These are phyloP conservation scores for Parapsyche elsis DNA, from an alignment of 1,140 invertebrate genomes.

Conservation along the genomic window DNA sequence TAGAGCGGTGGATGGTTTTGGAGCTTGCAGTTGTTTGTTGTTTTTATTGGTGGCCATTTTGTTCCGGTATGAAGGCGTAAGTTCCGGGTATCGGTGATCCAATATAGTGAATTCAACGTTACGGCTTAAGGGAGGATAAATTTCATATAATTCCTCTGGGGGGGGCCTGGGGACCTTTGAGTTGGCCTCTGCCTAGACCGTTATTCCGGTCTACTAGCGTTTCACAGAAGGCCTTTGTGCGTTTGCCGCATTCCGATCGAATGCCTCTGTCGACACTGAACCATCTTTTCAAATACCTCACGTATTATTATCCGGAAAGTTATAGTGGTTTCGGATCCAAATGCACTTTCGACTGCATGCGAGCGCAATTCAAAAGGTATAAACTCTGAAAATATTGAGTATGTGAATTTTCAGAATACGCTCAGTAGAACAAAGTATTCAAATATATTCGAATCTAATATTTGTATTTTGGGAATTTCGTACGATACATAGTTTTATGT, in stretches of 20 bases:
- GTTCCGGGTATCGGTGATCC: neutral
- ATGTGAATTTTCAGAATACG: too few species aligned
- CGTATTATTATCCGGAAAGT: constrained; percentile 25
- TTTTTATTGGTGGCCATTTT: neutral
- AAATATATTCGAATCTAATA: too few species aligned
- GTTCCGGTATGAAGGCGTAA: neutral
- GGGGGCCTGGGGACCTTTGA: constrained; percentile 27
- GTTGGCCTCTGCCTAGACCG: neutral
- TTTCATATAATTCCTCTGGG: constrained; percentile 27
- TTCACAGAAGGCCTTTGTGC: constrained; percentile 4
- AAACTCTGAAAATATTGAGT: too few species aligned
- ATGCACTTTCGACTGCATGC: too few species aligned
- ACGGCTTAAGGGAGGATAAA: constrained; percentile 28
- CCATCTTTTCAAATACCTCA: constrained; percentile 34
- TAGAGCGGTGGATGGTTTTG: neutral
- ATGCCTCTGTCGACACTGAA: constrained; percentile 26
- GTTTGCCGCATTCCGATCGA: constrained; percentile 38
- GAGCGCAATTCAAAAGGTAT: too few species aligned
- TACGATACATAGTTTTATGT: too few species aligned
- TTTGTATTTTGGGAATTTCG: too few species aligned
- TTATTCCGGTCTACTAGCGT: constrained; percentile 9
- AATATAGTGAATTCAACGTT: constrained; percentile 31
- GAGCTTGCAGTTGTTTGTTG: neutral
- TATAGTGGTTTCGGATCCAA: too few species aligned
- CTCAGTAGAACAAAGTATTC: too few species aligned